Evolutionary conservation across 2,797 vertebrate species (phyloP), one percentile per base, ranked within the genome.

Genomic region (Perodicticus potto): DNA sequence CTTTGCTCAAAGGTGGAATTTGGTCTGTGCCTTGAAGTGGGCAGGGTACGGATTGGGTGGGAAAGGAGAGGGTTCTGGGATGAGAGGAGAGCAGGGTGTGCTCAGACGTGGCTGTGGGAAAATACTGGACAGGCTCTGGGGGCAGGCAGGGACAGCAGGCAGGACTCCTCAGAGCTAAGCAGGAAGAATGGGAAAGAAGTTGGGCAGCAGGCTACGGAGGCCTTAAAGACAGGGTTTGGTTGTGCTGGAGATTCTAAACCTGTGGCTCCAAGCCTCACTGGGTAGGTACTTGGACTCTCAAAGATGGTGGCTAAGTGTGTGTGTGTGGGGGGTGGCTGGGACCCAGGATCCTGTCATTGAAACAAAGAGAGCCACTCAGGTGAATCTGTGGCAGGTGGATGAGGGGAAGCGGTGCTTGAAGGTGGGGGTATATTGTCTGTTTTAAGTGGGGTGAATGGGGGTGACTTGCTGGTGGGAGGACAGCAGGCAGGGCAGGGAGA

Each of bases 91-190:
- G 32, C 11, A n/a, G 7, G 23, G 29, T 29, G 7, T 34, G 22
- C 23, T 40, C 61, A 73, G n/a, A 32, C 10, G n/a, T 27, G 73
- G 27, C 0, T 0, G 19, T 20, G 11, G n/a, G 89, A 72, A 74
- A 72, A 59, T 69, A 12, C 40, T 9, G 7, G 3, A 13, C 27
- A 69, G 59, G 63, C 40, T 82, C 19, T 55, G 20, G 61, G 45
- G 59, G 59, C 3, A 3, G 4, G 0, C 40, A 87, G 49, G 55
- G 76, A 23, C 0, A n/a, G 17, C 4, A 6, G 23, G 12, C 13
- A 74, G 29, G 40, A 49, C 4, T 20, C n/a, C 57, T 34, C 29
- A 84, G 67, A 87, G 4, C 5, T 7, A 49, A 27, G 37, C 27
- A 63, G 63, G 9, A 40, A 91, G 67, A 45, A 43, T 25, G 8